A percentile compares a stretch with the other conserved stretches of the same genome.
phyloP scores from a whole-genome alignment of 2,797 vertebrate genomes.

The Bufotes viridis region DNA sequence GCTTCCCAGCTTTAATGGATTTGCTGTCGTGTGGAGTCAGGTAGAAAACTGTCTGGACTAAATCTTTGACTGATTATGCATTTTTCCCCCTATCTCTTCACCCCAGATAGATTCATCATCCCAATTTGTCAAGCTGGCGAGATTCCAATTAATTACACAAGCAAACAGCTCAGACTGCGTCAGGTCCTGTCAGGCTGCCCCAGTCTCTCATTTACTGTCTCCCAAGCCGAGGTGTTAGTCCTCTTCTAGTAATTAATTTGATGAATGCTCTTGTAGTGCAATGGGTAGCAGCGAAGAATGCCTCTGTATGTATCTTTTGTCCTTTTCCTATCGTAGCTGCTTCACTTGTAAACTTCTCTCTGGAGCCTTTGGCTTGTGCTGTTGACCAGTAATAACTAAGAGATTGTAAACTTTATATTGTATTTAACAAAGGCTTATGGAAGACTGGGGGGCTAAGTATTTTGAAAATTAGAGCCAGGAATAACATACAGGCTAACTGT shows the following conservation, averaged over 20 bases:
- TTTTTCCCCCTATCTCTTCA: conserved; percentile 90
- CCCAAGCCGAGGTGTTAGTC: conserved; percentile 96
- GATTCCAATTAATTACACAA: conserved; percentile 99
- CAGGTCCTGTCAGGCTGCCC: conserved; percentile 92
- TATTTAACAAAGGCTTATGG: not conserved
- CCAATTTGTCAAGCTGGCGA: conserved; percentile 99
- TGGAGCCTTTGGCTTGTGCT: conserved; percentile 82
- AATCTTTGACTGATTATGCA: conserved; percentile 99
- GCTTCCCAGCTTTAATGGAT: conserved; percentile 90
- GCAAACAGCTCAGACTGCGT: conserved; percentile 83
- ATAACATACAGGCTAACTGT: too few species aligned
- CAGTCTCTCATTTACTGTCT: conserved; percentile 96
- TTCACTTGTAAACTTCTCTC: conserved; percentile 82
- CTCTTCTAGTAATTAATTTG: conserved; percentile 95
- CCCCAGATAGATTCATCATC: conserved; percentile 99
- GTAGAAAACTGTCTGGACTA: conserved; percentile 89
- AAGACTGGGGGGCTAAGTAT: not conserved
- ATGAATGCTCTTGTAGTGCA: conserved; percentile 89
- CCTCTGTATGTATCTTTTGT: conserved; percentile 82
- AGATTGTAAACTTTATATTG: not conserved
- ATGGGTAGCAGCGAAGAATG: conserved; percentile 82
- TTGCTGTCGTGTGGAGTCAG: conserved; percentile 80
- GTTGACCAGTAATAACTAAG: conserved; percentile 7
- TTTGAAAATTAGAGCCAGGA: not conserved
- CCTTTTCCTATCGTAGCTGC: conserved; percentile 77